Evolutionary conservation across 2,888 invertebrate genomes (phyloP), one percentile per base, ranked within the genome.

Genomic region (Baccha elongata): DNA sequence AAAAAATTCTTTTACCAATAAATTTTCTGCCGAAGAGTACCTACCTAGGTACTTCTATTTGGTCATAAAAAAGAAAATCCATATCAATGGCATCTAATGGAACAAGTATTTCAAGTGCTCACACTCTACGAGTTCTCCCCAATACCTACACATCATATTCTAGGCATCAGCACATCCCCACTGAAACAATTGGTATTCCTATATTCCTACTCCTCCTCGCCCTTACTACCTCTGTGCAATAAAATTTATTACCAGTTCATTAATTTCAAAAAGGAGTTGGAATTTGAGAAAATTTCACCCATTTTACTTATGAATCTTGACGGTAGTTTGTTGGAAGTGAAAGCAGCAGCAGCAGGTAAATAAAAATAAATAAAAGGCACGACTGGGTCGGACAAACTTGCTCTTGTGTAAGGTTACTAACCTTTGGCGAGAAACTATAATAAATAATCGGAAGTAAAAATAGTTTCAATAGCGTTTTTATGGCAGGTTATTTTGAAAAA

Each of bases 211-310:
- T 32, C 52, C 58, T 74, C 23, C 7, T 32, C 6, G 11, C 23
- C 17, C 42, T 17, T 21, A 40, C 40, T 58, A 58, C 40, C 26
- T 60, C 26, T 42, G 15, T 29, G 42, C 58, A 65, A 65, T 76
- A 76, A 78, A 78, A 78, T 78, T 78, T 78, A 78, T 78, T 72
- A 71, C 72, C 78, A 71, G 78, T 78, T 78, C 78, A 78, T 78
- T 78, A 78, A 78, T 72, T 78, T 78, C 78, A 78, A 78, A 72
- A 72, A 72, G 72, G 65, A 72, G 50, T 64, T 52, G 72, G 52
- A 71, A 65, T 78, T 76, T 71, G 42, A 15, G 50, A 44, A 58
- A 40, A 50, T 60, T 60, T 26, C 29, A 60, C 29, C 60, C 60
- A 60, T 48, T 58, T 48, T 50, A 19, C 58, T 48, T 26, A 46